These are phyloP conservation scores for Heloderma charlesbogerti DNA, from an alignment of 2,113 vertebrate species.

Conservation along the genomic window DNA sequence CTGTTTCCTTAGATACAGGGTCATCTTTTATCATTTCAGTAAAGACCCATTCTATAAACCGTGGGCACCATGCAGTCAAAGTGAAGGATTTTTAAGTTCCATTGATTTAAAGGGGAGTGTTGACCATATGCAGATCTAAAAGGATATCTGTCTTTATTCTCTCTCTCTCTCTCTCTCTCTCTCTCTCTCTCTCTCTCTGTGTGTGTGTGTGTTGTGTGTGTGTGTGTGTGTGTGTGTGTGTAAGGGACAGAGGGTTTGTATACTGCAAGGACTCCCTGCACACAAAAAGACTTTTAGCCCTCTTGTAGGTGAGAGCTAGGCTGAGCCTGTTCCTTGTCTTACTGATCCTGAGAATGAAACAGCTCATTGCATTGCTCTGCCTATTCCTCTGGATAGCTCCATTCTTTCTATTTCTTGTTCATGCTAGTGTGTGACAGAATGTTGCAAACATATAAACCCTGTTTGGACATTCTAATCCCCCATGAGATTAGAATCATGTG, in stretches of 20 bases:
- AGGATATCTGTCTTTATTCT: neutral
- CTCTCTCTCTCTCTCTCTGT: no score
- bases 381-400: neutral
- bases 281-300: neutral
- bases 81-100: neutral
- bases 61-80: neutral
- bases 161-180: no score
- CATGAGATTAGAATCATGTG: no score
- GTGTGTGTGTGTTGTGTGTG: no score
- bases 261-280: neutral
- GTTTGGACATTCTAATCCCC: no score
- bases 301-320: neutral
- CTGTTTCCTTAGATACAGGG: constrained; percentile 9
- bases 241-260: neutral
- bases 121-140: neutral
- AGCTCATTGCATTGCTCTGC: neutral
- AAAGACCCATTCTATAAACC: neutral
- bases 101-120: neutral
- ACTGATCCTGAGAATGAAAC: neutral
- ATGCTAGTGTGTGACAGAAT: neutral
- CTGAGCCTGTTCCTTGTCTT: neutral
- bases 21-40: neutral
- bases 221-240: neutral
- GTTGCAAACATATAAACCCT: neutral
- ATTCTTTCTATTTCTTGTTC: neutral